Evolutionary conservation across 2,888 invertebrate species (phyloP), one percentile per base, ranked within the genome.

Genomic region (Hypselothyrea guttata): DNA sequence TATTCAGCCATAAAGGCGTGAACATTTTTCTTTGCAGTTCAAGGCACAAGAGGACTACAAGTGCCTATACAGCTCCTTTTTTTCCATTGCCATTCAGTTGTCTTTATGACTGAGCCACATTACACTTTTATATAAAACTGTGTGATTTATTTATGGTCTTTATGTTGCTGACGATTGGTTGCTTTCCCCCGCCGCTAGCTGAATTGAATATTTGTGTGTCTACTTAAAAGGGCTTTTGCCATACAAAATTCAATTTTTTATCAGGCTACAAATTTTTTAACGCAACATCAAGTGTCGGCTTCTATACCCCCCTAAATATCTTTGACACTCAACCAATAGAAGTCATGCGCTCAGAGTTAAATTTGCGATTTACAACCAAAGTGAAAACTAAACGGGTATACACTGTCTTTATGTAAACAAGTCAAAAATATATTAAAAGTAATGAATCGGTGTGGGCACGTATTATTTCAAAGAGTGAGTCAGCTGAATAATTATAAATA

Each of bases 1-100:
- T 74, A 81, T 84, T 79, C 77, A 81, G 52, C 77, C 82, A 81
- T 71, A 79, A 74, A 67, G 74, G 81, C 81, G 78, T 66, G 63
- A 71, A 76, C 62, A 76, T 81, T 73, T 66, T 67, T 64, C 65
- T 62, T 55, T 66, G 55, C 51, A 72, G 63, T 63, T 55, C 45
- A 58, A 42, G 40, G 30, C 48, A 40, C 37, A 66, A 38, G 44
- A 41, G 34, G 18, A 40, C 38, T 44, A 27, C 42, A 22, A 16
- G 28, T 31, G 30, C 37, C 27, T 16, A 12, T 28, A 12, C 12
- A 7, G 8, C 15, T 9, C 30, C 31, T 33, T 15, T 11, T 12
- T 34, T 31, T 35, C 28, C 34, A 22, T 22, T 22, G 22, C 33
- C 38, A 15, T 12, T 33, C 48, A 60, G 51, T 77, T 75, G 75